A percentile compares a stretch with the other conserved stretches of the same genome.
Evolutionary conservation across 2,113 vertebrate genomes (phyloP).

Genomic region (Phalacrocorax brasilianus): DNA sequence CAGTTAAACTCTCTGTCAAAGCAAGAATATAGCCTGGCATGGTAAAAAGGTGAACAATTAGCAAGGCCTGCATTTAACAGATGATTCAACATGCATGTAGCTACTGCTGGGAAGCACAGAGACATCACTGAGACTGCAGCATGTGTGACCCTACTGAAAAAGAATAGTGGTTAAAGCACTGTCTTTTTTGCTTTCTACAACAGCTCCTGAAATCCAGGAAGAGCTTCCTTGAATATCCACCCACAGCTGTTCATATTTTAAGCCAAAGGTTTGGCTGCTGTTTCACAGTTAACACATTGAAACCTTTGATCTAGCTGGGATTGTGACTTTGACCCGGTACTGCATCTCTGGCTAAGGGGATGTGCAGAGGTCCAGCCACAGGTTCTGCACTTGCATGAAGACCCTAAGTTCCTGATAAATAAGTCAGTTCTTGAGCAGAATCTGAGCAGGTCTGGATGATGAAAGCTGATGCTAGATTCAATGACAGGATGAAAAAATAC

Average conservation of each 20-base stretch:
- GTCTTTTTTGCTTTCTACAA: neutral
- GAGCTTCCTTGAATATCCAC: neutral
- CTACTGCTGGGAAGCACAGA: neutral
- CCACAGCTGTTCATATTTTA: neutral
- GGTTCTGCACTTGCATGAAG: neutral
- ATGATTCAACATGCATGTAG: neutral
- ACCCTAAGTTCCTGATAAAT: neutral
- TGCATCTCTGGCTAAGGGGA: neutral
- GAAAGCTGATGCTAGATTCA: neutral
- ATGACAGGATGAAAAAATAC: neutral
- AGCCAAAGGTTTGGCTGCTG: neutral
- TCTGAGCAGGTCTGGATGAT: neutral
- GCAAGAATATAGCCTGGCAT: neutral
- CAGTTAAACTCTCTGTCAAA: neutral
- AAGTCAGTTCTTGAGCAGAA: neutral
- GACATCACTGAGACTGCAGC: neutral
- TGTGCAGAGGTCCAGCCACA: neutral
- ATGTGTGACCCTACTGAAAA: neutral
- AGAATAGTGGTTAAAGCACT: neutral
- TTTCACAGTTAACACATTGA: neutral
- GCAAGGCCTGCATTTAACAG: neutral
- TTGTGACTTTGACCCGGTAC: neutral
- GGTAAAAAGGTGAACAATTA: neutral
- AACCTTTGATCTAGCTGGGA: neutral
- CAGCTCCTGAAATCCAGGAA: neutral